Conservation (phyloP, 2,888 invertebrate genomes). For the Galerucella nymphaeae region DNA sequence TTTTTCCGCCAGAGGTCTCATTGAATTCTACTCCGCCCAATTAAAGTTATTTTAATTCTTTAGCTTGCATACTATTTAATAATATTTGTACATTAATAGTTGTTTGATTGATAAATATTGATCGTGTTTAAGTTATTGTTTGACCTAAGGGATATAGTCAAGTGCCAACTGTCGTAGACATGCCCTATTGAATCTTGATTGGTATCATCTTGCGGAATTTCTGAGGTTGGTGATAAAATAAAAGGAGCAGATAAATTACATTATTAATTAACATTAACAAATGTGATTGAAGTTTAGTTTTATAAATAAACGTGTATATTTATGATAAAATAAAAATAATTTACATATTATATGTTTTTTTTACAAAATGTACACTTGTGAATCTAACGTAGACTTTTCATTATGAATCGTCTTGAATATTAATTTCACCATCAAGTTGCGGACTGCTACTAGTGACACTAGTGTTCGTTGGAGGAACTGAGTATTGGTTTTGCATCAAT, state of each 20-base stretch:
- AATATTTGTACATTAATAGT: no score
- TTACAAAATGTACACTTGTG: neutral
- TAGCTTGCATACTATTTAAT: no score
- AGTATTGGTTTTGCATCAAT: constrained; percentile 44
- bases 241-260: neutral
- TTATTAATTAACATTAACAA: neutral
- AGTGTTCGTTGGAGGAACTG: constrained; percentile 23
- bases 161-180: no score
- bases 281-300: neutral
- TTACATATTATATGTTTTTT: neutral
- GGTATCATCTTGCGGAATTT: neutral
- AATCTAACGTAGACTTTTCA: neutral
- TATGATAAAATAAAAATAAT: neutral
- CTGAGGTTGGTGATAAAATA: neutral
- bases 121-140: no score
- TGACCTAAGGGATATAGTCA: no score
- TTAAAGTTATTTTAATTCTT: no score
- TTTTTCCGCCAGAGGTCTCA: no score
- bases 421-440: constrained; percentile 12
- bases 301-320: neutral
- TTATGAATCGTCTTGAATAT: constrained; percentile 3
- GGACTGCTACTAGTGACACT: constrained; percentile 20
- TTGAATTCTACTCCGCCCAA: no score
- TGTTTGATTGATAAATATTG: no score
- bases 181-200: no score